Evolutionary conservation across 1,140 invertebrate species (phyloP).

Genomic region (Caenorhabditis latens): DNA sequence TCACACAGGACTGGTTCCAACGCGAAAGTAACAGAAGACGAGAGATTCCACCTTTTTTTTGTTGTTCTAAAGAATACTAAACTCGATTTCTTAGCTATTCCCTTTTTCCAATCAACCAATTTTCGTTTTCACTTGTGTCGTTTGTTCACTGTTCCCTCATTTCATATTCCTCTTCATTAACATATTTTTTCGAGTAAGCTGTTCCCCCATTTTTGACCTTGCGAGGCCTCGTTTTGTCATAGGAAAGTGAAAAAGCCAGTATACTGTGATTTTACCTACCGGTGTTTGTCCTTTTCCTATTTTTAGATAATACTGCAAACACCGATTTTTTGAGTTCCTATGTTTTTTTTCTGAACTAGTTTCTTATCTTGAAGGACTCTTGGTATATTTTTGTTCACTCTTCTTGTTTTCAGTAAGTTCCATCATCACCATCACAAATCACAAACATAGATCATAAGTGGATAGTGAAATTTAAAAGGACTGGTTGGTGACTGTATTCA

Average conservation of each 20-base stretch:
- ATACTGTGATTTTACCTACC: too few species aligned
- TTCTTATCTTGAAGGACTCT: neutral
- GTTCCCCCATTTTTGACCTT: neutral
- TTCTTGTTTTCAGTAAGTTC: neutral
- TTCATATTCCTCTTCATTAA: constrained; percentile 29
- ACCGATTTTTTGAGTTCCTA: neutral
- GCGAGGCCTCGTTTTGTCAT: too few species aligned
- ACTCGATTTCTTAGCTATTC: neutral
- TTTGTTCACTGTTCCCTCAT: neutral
- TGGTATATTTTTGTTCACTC: too few species aligned
- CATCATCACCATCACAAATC: constrained; percentile 11
- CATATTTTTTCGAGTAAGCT: neutral
- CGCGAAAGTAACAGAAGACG: constrained; percentile 42
- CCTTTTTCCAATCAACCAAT: constrained; percentile 4
- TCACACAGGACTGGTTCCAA: constrained; percentile 46
- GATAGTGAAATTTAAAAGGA: neutral
- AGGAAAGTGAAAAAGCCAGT: too few species aligned
- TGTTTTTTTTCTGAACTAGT: neutral
- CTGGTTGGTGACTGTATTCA: neutral
- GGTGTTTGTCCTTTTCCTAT: too few species aligned
- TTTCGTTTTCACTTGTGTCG: constrained; percentile 37
- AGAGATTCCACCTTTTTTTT: constrained; percentile 33
- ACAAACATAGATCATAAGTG: constrained; percentile 2
- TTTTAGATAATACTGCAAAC: too few species aligned
- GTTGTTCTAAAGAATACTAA: constrained; percentile 32